Evolutionary conservation across 2,113 vertebrate species (phyloP), one percentile per base, ranked within the genome.

Genomic region (Bos taurus): DNA sequence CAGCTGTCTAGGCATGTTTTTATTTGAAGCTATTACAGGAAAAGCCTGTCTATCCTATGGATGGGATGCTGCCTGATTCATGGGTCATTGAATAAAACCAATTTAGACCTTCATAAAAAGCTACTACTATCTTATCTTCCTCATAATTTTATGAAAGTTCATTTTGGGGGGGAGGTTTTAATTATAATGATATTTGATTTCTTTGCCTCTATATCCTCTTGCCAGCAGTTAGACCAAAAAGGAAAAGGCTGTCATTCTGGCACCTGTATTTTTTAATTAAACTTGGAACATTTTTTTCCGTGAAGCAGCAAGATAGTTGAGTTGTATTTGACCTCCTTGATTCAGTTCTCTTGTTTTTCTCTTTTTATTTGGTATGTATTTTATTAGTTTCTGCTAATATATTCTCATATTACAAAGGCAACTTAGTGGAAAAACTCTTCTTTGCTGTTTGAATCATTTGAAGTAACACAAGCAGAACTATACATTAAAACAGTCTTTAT

Each of bases 391-490:
- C 36, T 91, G 59, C 11, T 84, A 71, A 77, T 36, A 50, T 16
- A 33, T 21, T 60, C 77, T 95, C 5, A 30, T 80, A 28, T 62
- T 52, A 83, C 33, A 56, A 77, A 54, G 87, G 52, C 33, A 71
- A 4, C 74, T 85, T 59, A 92, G 74, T 92, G 8, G 86, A 77
- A 36, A 95, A 60, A 2, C 11, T 48, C 83, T 28, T 50, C 54
- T 74, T 88, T 88, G 81, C 30, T 83, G 15, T 88, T 74, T 84
- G 8, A 71, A 71, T 83, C 46, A 64, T 90, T 46, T 84, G 80
- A 94, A 96, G 83, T 89, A 78, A 86, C 95, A 98, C 97, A 98
- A 98, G 97, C 84, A 98, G 94, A 97, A 98, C 78, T 96, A 97
- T 98, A 98, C 92, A 98, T 98, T 93, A 88, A 98, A 97, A 94